Conservation (phyloP, 1,140 invertebrate genomes). For the Mercenaria mercenaria region DNA sequence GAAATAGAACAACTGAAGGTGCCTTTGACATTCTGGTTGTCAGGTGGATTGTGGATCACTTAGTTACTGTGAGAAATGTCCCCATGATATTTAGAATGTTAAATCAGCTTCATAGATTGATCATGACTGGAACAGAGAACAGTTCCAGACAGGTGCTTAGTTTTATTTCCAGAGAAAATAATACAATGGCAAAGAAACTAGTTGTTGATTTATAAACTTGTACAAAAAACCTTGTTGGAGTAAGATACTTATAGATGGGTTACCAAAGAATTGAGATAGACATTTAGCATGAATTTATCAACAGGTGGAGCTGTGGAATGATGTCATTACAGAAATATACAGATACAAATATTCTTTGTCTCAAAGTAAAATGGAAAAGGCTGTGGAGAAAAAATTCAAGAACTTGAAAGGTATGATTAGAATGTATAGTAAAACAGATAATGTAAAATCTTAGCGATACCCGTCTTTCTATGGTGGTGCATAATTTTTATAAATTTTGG, state of each 20-base stretch:
- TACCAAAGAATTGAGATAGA: too few species aligned
- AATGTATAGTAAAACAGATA: background rate
- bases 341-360: background rate
- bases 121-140: background rate
- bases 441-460: background rate
- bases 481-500: too few species aligned
- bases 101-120: background rate
- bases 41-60: constrained; percentile 17
- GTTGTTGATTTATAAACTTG: constrained; percentile 12
- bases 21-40: background rate
- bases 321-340: background rate
- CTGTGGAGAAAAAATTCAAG: background rate
- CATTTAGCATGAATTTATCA: too few species aligned
- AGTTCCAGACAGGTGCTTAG: background rate
- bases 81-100: background rate
- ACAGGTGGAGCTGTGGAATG: background rate
- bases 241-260: background rate
- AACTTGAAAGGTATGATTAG: background rate
- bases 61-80: background rate
- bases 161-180: background rate
- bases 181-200: background rate
- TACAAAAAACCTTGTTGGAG: background rate
- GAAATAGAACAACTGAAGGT: background rate
- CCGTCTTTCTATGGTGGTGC: background rate
- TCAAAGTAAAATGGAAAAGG: background rate